Base-by-base conservation (phyloP, 1,140 invertebrate species). In the Telenomus remus region DNA sequence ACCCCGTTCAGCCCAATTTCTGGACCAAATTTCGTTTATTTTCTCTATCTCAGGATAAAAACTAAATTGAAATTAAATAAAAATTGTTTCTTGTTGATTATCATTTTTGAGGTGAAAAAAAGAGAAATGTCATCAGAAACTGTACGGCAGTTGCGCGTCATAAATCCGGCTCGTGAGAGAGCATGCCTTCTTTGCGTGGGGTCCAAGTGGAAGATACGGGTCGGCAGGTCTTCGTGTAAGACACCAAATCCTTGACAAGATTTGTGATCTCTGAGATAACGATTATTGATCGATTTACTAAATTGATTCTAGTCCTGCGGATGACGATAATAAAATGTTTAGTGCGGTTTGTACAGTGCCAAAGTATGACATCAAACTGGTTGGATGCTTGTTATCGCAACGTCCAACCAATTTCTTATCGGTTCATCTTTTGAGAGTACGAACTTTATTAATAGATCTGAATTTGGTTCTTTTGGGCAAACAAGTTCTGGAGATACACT, bases 141-240 rank as follows among this genome's bases (percentile, higher is more conserved):
- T 15, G 9, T 34, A 64, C 15, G 44, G 37, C 37, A 71, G 39
- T 70, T 70, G 59, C 42, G 56, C 46, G 19, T 84, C 80, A 82
- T 85, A 85, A 84, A 85, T 86, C 55, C 44, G 77, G 46, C 65
- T 82, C 79, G 77, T 86, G 84, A 79, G 79, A 85, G 80, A 82
- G 63, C 79, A 60, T 49, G 76, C 61, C 74, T 76, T 73, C 76
- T 80, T 83, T 79, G 83, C 82, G 85, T 86, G 85, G 82, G 84
- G 85, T 85, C 85, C 56, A 37, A 55, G 35, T 19, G 65, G 43
- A 80, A 82, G 81, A 87, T 78, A 74, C 79, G 82, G 83, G 84
- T 87, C 77, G 70, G 19, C 44, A 68, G 69, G 66, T 76, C 73
- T 63, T 68, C 55, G 16, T 76, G 64, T 76, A 73, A 73, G 69